Conservation (phyloP, 1,140 invertebrate genomes). For the Pseudomyrmex flavicornis region DNA sequence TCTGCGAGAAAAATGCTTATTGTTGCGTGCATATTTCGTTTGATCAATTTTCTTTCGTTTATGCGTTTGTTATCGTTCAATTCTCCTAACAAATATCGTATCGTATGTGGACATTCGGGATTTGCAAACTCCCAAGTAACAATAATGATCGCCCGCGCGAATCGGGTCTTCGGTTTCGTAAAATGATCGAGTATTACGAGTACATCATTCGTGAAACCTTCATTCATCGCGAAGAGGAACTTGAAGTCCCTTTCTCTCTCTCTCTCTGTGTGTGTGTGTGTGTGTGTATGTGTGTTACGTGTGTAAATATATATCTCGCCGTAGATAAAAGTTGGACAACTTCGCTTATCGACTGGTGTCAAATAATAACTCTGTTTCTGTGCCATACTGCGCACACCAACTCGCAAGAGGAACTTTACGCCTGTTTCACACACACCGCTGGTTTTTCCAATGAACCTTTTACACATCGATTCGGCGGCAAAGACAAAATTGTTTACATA, state of each 20-base stretch:
- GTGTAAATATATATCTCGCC: constrained; percentile 29
- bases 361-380: constrained; percentile 59
- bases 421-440: constrained; percentile 43
- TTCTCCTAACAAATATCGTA: constrained; percentile 12
- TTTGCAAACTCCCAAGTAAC: background rate
- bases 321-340: constrained; percentile 63
- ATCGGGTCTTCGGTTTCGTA: background rate
- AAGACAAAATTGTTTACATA: constrained; percentile 57
- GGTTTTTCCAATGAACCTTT: constrained; percentile 52
- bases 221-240: constrained; percentile 1
- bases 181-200: constrained; percentile 11
- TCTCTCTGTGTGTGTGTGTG: background rate
- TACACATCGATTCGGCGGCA: constrained; percentile 49
- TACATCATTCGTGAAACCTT: constrained; percentile 7
- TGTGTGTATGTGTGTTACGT: background rate
- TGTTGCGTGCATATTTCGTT: background rate
- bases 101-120: background rate
- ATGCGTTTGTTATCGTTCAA: background rate
- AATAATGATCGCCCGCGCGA: constrained; percentile 14
- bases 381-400: background rate
- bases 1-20: background rate
- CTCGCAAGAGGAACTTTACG: constrained; percentile 25
- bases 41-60: background rate
- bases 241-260: background rate
- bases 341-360: constrained; percentile 59